These are phyloP conservation scores for Scaptodrosophila lebanonensis DNA, from an alignment of 1,140 invertebrate genomes.

Conservation along the genomic window DNA sequence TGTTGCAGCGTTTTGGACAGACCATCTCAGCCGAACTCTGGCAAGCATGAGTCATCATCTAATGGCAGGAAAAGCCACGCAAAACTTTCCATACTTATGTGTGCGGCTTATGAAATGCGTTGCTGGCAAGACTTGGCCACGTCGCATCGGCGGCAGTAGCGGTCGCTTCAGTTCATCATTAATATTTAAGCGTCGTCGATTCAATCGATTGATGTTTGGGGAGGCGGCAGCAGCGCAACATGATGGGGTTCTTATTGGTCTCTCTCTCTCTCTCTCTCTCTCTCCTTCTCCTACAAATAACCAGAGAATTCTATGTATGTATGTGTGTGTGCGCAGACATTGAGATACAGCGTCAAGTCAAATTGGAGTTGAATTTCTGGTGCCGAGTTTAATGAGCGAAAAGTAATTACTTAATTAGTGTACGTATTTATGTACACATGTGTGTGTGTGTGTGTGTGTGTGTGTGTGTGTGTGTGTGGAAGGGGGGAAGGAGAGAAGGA, in stretches of 20 bases:
- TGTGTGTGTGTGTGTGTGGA: conserved; percentile 11
- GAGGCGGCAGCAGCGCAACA: too few relatives aligned
- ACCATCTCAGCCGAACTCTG: neutral
- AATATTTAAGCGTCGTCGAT: conserved; percentile 73
- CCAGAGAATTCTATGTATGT: too few relatives aligned
- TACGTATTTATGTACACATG: conserved; percentile 13
- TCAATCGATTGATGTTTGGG: conserved; percentile 60
- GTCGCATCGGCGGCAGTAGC: conserved; percentile 13
- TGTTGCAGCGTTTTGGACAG: neutral
- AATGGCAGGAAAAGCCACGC: conserved; percentile 18
- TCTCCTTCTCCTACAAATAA: too few relatives aligned
- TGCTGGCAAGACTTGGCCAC: neutral
- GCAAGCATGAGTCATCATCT: conserved; percentile 23
- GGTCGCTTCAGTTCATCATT: conserved; percentile 51
- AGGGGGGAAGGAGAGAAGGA: neutral
- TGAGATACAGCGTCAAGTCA: conserved; percentile 62
- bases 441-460: conserved; percentile 3
- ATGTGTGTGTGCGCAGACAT: conserved; percentile 40
- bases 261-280: too few relatives aligned
- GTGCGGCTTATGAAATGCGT: conserved; percentile 31
- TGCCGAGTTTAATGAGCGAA: conserved; percentile 63
- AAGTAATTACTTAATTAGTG: conserved; percentile 75
- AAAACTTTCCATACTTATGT: conserved; percentile 40
- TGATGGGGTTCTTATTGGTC: too few relatives aligned
- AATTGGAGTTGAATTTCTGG: conserved; percentile 67